Conservation (phyloP, 1,140 invertebrate genomes). For the Cherax quadricarinatus region DNA sequence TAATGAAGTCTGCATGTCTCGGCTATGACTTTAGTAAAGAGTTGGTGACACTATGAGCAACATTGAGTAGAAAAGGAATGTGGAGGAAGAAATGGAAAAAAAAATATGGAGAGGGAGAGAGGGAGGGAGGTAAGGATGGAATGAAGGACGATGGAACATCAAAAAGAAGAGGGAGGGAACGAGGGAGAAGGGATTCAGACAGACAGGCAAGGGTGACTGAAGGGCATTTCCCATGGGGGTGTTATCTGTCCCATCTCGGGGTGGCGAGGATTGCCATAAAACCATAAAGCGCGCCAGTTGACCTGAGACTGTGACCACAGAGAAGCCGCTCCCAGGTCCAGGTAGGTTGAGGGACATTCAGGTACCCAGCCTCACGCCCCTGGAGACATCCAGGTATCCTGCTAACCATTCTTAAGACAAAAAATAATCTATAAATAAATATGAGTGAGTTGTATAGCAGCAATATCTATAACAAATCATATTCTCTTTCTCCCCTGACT, state of each 20-base stretch:
- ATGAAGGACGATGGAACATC: too few relatives aligned
- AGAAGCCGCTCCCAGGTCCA: not conserved
- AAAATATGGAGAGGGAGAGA: not conserved
- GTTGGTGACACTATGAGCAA: too few relatives aligned
- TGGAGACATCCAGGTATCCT: too few relatives aligned
- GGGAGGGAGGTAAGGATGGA: not conserved
- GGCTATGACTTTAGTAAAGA: too few relatives aligned
- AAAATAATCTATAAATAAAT: too few relatives aligned
- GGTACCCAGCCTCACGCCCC: not conserved
- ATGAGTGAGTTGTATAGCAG: too few relatives aligned
- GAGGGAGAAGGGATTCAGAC: not conserved
- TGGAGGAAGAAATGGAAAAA: not conserved
- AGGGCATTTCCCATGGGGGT: not conserved
- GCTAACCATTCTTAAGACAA: too few relatives aligned
- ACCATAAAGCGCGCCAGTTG: not conserved
- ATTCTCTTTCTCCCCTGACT: too few relatives aligned
- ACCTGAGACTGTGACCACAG: not conserved
- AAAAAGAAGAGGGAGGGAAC: not conserved
- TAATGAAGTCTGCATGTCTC: too few relatives aligned
- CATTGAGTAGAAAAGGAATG: too few relatives aligned
- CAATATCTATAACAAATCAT: too few relatives aligned
- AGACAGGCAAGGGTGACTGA: not conserved
- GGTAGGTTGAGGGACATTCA: not conserved
- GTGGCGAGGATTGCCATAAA: not conserved
- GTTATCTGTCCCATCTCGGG: slow-evolving; percentile 12